A percentile compares a stretch with the other conserved stretches of the same genome.
phyloP scores from a whole-genome alignment of 2,888 invertebrate species.

The Brassicogethes aeneus region DNA sequence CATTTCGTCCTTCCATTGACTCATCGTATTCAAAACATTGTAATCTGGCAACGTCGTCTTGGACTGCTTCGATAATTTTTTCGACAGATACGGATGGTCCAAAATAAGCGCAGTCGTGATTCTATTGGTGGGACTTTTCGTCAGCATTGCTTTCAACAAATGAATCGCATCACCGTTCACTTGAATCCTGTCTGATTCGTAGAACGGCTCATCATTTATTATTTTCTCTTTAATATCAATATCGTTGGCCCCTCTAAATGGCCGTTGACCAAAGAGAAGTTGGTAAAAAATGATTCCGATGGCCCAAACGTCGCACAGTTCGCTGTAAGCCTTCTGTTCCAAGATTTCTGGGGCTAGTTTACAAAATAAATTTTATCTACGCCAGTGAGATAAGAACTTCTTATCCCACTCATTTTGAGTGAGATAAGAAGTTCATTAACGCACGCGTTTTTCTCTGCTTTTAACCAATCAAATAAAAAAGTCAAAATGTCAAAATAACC shows the following conservation, averaged over 20 bases:
- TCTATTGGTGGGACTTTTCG: conserved; percentile 45
- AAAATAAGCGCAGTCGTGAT: conserved; percentile 45
- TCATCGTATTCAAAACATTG: conserved; percentile 42
- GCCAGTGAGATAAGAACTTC: no score
- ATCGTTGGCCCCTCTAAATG: conserved; percentile 33
- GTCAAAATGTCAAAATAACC: no score
- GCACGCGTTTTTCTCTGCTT: no score
- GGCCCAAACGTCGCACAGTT: conserved; percentile 52
- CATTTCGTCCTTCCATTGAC: conserved; percentile 37
- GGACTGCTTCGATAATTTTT: conserved; percentile 19
- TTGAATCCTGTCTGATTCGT: conserved; percentile 11
- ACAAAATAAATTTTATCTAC: no score
- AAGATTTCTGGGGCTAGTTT: conserved; percentile 49
- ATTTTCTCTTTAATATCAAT: conserved; percentile 31
- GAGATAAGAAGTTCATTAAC: no score
- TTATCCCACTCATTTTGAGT: no score
- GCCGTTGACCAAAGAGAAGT: conserved; percentile 37
- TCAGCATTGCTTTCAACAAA: conserved; percentile 41
- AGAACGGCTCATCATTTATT: conserved; percentile 29
- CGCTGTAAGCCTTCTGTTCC: conserved; percentile 45
- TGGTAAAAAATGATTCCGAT: conserved; percentile 48
- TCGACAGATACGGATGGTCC: conserved; percentile 41
- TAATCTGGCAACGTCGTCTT: conserved; percentile 22
- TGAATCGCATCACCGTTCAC: conserved; percentile 34
- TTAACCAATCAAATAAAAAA: no score